phyloP scores from a whole-genome alignment of 1,140 invertebrate genomes.

The Drosophila kohkoa region DNA sequence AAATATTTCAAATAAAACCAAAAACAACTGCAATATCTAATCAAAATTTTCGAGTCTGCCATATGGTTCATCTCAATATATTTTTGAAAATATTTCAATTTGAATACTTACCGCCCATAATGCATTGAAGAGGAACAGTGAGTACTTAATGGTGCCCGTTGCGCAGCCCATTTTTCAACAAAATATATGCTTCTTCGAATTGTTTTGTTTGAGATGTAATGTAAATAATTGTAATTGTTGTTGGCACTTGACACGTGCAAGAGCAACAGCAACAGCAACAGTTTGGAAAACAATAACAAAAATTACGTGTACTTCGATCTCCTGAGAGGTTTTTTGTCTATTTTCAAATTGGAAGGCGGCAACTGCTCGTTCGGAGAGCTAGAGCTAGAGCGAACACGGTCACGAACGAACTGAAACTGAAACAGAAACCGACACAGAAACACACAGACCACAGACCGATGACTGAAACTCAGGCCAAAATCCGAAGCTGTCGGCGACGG shows the following conservation, averaged over 20 bases:
- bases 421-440: conserved; percentile 2
- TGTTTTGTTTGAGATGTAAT: conserved; percentile 17
- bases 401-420: conserved; percentile 75
- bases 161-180: conserved; percentile 87
- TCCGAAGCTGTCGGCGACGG: conserved; percentile 36
- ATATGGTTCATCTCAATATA: conserved; percentile 29
- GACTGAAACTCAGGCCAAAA: conserved; percentile 59
- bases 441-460: conserved; percentile 7
- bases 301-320: conserved; percentile 1
- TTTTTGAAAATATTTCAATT: conserved; percentile 16
- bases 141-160: conserved; percentile 92
- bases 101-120: conserved; percentile 91
- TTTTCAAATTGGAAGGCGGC: conserved; percentile 17
- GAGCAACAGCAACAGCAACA: conserved; percentile 38
- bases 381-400: conserved; percentile 67
- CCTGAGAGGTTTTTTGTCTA: conserved; percentile 19
- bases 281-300: conserved; percentile 21
- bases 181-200: conserved; percentile 5
- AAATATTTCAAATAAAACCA: conserved; percentile 28
- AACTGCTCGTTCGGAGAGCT: conserved; percentile 15
- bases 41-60: conserved; percentile 2
- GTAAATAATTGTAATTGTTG: conserved; percentile 10
- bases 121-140: conserved; percentile 93
- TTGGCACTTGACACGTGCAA: conserved; percentile 57
- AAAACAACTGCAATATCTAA: conserved; percentile 15